These are phyloP conservation scores for Pelosia muscerda DNA, from an alignment of 2,888 invertebrate genomes.

Conservation along the genomic window DNA sequence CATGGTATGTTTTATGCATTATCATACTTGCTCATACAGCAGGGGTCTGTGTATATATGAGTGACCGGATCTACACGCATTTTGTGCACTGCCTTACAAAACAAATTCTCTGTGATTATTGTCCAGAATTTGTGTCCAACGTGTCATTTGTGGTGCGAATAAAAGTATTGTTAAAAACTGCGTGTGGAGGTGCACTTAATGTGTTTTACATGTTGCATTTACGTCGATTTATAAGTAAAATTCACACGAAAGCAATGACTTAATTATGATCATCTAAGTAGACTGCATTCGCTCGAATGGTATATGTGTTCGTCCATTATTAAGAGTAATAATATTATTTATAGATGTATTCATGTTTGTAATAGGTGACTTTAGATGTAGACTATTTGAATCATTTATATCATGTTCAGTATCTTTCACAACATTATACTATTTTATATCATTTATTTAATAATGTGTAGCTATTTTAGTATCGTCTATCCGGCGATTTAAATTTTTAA, in stretches of 20 bases:
- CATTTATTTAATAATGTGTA: slow-evolving; percentile 37
- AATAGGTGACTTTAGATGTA: slow-evolving; percentile 67
- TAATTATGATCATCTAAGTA: slow-evolving; percentile 76
- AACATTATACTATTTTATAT: slow-evolving; percentile 36
- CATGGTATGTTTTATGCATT: neutral
- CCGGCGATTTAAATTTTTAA: slow-evolving; percentile 47
- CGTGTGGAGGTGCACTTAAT: slow-evolving; percentile 65
- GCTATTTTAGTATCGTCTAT: slow-evolving; percentile 34
- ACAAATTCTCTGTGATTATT: slow-evolving; percentile 58
- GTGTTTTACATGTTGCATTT: slow-evolving; percentile 78
- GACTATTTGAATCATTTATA: slow-evolving; percentile 55
- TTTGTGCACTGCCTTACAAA: slow-evolving; percentile 72
- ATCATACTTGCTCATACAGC: slow-evolving; percentile 1
- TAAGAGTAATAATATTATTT: slow-evolving; percentile 78
- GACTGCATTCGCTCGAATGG: slow-evolving; percentile 85
- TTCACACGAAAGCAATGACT: slow-evolving; percentile 80
- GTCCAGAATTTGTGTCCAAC: slow-evolving; percentile 49
- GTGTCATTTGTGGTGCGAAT: slow-evolving; percentile 44
- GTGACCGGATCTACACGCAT: slow-evolving; percentile 54
- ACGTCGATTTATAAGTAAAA: slow-evolving; percentile 68
- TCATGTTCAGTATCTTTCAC: slow-evolving; percentile 40
- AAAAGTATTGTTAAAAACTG: slow-evolving; percentile 47
- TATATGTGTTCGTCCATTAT: slow-evolving; percentile 85
- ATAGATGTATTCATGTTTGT: slow-evolving; percentile 78
- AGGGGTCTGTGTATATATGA: slow-evolving; percentile 11